Base-by-base conservation (phyloP, 2,797 vertebrate genomes). In the Nyctibius grandis region DNA sequence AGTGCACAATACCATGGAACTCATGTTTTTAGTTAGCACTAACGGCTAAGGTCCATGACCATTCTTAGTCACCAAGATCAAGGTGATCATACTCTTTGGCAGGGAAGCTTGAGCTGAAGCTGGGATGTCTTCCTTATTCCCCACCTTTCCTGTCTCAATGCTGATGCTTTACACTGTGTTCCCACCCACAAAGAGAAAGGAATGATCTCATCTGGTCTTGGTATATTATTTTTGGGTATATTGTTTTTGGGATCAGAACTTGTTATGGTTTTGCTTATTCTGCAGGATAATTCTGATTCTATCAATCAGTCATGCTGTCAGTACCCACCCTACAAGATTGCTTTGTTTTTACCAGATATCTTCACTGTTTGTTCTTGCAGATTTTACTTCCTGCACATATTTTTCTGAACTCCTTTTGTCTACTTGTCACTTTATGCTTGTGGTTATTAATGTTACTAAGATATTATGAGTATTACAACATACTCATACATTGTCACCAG, bases 61-160 rank as follows among this genome's bases (percentile, higher is more conserved):
- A 21, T 59, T 34, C 47, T 86, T 54, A 51, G 21, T 33, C 15
- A 56, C 6, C 13, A 42, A 51, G 38, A 61, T 47, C 23, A 59
- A 81, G 23, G 4, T 78, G 23, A 47, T 42, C 0, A 0, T 22
- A 15, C 3, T 45, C 10, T 85, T 45, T 76, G n/a, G 51, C 5
- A n/a, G 6, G 9, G 21, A 67, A 75, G 18, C 13, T 74, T 33
- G 21, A 79, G 16, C 6, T 82, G 19, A 51, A 80, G 16, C 10
- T 42, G 9, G 4, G 9, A 44, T 63, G 6, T 9, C 15, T n/a
- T 34, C 15, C 63, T 64, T 60, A 28, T 38, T 38, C 14, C 8
- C 7, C 1, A 2, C 29, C 7, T 44, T 83, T 76, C 11, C 7
- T 77, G 9, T 40, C 8, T 72, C 17, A 40, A 0, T 15, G 4